These are phyloP conservation scores for Pelobates cultripes DNA, from an alignment of 2,797 vertebrate genomes.

Conservation along the genomic window DNA sequence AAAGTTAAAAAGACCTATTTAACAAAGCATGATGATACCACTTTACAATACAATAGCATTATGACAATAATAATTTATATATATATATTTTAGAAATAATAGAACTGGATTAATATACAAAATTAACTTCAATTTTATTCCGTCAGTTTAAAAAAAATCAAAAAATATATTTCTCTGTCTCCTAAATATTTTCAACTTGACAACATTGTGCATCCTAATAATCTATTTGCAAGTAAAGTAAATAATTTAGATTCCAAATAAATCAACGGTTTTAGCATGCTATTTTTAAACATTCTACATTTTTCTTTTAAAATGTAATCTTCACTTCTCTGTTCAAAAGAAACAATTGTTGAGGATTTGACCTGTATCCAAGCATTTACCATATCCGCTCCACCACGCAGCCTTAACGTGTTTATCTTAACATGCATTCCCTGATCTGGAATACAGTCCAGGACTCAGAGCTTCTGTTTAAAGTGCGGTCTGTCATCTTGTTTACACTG, in stretches of 20 bases:
- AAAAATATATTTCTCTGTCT: neutral
- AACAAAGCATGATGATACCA: no score
- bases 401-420: constrained; percentile 41
- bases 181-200: neutral
- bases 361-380: constrained; percentile 36
- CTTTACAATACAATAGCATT: no score
- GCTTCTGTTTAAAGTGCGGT: constrained; percentile 45
- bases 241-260: constrained; percentile 34
- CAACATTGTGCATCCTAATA: constrained; percentile 7
- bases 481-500: constrained; percentile 50
- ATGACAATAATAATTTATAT: no score
- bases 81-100: neutral
- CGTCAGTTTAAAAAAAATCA: neutral
- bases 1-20: constrained; percentile 4
- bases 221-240: constrained; percentile 12
- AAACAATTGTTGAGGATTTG: constrained; percentile 37
- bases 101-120: neutral
- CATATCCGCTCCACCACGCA: constrained; percentile 21
- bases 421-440: constrained; percentile 42
- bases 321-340: constrained; percentile 17
- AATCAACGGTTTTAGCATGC: neutral
- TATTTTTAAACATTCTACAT: neutral
- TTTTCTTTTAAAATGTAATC: constrained; percentile 35
- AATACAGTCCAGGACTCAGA: constrained; percentile 8
- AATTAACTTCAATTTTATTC: neutral